phyloP scores from a whole-genome alignment of 2,888 invertebrate species.

The Eristalis arbustorum region DNA sequence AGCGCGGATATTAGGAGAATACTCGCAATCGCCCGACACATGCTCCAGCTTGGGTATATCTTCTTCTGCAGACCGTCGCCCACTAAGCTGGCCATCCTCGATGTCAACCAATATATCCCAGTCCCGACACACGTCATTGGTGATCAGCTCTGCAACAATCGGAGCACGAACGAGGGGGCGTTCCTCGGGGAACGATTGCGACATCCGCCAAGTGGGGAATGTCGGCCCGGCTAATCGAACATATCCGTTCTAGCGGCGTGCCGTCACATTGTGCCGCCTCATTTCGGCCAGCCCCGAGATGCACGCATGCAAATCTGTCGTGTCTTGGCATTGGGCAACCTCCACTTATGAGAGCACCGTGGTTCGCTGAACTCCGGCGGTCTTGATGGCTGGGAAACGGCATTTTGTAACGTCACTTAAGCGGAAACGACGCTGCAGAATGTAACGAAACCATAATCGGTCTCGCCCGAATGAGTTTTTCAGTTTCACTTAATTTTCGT shows the following conservation, averaged over 20 bases:
- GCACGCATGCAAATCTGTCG: conserved; percentile 29
- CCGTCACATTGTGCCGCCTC: not conserved
- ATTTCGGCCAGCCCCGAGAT: not conserved
- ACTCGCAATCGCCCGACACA: conserved; percentile 42
- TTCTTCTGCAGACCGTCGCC: conserved; percentile 25
- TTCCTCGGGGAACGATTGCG: conserved; percentile 21
- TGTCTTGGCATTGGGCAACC: conserved; percentile 26
- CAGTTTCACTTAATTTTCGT: conserved; percentile 59
- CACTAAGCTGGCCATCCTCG: conserved; percentile 53
- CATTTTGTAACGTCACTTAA: conserved; percentile 67
- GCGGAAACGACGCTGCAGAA: conserved; percentile 57
- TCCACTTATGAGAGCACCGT: not conserved
- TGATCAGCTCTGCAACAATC: conserved; percentile 43
- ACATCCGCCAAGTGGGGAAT: not conserved
- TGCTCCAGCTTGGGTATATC: conserved; percentile 5
- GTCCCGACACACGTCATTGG: conserved; percentile 52
- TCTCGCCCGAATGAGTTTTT: conserved; percentile 53
- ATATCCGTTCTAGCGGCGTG: conserved; percentile 26
- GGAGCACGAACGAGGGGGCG: conserved; percentile 53
- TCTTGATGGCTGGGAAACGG: conserved; percentile 36
- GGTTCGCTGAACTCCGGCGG: conserved; percentile 59
- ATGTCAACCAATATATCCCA: conserved; percentile 60
- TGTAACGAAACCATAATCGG: conserved; percentile 44
- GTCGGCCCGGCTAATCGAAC: conserved; percentile 19
- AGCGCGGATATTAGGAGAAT: conserved; percentile 39